Percentiles rank a stretch among this genome's conserved stretches.
Evolutionary conservation across 2,113 vertebrate genomes (phyloP).

Genomic region (Sorex fumeus): DNA sequence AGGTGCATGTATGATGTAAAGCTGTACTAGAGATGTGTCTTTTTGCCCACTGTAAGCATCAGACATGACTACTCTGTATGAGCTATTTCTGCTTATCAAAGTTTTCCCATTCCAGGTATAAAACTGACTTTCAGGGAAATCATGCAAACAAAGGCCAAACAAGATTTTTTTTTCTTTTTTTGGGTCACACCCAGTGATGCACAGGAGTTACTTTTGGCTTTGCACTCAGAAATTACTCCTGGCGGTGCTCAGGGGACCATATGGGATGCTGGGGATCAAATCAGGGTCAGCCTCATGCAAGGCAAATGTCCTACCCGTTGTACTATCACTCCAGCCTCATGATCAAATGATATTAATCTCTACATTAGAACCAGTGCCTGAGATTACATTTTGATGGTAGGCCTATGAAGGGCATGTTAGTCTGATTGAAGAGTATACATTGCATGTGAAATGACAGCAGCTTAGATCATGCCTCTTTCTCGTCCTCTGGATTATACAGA

Average conservation of each 20-base stretch:
- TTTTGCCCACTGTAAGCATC: neutral
- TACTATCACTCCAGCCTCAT: too few relatives aligned
- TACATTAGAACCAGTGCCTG: neutral
- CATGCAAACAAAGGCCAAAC: neutral
- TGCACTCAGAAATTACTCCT: too few relatives aligned
- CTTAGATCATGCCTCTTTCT: neutral
- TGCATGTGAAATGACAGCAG: neutral
- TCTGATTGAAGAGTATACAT: accelerated
- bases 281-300: too few relatives aligned
- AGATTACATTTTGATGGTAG: neutral
- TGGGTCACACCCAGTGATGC: too few relatives aligned
- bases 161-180: too few relatives aligned
- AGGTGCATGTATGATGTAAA: neutral
- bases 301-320: too few relatives aligned
- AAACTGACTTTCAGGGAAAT: neutral
- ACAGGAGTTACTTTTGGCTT: too few relatives aligned
- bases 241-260: too few relatives aligned
- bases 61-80: neutral
- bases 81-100: neutral
- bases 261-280: too few relatives aligned
- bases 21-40: neutral
- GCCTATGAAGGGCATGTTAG: neutral
- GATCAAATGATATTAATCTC: neutral
- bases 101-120: neutral
- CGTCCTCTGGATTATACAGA: neutral